phyloP scores from a whole-genome alignment of 2,113 vertebrate genomes.

The Dicerorhinus sumatrensis region DNA sequence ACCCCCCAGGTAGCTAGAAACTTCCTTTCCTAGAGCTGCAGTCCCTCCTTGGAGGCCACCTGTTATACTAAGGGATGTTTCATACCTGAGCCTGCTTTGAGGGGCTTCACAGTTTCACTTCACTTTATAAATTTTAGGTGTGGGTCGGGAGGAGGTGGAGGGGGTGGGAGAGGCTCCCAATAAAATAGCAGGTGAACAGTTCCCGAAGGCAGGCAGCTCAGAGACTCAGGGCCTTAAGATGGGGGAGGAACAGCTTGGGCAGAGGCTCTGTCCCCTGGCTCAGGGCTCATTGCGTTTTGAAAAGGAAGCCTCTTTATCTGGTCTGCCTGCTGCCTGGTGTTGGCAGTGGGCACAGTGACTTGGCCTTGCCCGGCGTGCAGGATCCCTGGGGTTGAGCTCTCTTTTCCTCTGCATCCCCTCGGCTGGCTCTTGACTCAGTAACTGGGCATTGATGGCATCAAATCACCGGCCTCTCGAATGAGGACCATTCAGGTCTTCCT shows the following conservation, averaged over 20 bases:
- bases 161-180: background rate
- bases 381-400: background rate
- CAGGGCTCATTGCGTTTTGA: background rate
- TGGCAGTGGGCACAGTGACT: background rate
- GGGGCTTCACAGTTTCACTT: background rate
- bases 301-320: background rate
- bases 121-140: background rate
- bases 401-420: background rate
- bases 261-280: background rate
- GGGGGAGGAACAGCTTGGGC: background rate
- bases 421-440: background rate
- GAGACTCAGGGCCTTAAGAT: background rate
- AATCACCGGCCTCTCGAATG: background rate
- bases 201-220: background rate
- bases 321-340: background rate
- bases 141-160: background rate
- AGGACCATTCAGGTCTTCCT: background rate
- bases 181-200: background rate
- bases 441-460: background rate
- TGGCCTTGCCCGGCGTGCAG: background rate
- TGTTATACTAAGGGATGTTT: background rate
- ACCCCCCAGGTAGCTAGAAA: background rate
- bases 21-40: background rate
- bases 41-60: background rate
- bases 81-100: background rate